phyloP scores from a whole-genome alignment of 1,140 invertebrate species.

The Aradophagus sp. region DNA sequence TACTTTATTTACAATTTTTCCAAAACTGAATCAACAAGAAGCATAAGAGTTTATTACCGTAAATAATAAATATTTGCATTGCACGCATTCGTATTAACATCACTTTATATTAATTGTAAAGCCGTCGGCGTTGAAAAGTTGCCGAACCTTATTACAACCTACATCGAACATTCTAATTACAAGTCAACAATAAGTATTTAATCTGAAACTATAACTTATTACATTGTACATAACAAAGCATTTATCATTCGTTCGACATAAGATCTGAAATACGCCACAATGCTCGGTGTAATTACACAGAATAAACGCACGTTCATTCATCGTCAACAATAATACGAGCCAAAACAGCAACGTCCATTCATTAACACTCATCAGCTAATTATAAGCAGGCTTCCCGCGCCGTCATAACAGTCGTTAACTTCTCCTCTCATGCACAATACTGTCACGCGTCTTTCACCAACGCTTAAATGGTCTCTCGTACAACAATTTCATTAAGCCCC shows the following conservation, averaged over 20 bases:
- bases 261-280: conserved; percentile 1
- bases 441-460: conserved; percentile 28
- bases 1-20: too few species aligned
- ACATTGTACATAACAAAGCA: too few species aligned
- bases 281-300: conserved; percentile 5
- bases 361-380: conserved; percentile 34
- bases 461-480: conserved; percentile 20
- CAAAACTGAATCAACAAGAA: too few species aligned
- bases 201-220: too few species aligned
- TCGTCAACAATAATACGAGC: conserved; percentile 18
- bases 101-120: too few species aligned
- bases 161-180: too few species aligned
- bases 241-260: neutral
- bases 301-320: conserved; percentile 15
- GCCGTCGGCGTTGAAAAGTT: too few species aligned
- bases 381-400: conserved; percentile 17
- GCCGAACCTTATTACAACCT: too few species aligned
- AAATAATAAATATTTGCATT: too few species aligned
- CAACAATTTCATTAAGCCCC: conserved; percentile 28
- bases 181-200: too few species aligned
- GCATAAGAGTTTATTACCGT: too few species aligned
- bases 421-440: conserved; percentile 16
- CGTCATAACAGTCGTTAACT: conserved; percentile 41
- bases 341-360: conserved; percentile 36
- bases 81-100: too few species aligned